These are phyloP conservation scores for Scolopax mira DNA, from an alignment of 2,113 vertebrate genomes.

Conservation along the genomic window DNA sequence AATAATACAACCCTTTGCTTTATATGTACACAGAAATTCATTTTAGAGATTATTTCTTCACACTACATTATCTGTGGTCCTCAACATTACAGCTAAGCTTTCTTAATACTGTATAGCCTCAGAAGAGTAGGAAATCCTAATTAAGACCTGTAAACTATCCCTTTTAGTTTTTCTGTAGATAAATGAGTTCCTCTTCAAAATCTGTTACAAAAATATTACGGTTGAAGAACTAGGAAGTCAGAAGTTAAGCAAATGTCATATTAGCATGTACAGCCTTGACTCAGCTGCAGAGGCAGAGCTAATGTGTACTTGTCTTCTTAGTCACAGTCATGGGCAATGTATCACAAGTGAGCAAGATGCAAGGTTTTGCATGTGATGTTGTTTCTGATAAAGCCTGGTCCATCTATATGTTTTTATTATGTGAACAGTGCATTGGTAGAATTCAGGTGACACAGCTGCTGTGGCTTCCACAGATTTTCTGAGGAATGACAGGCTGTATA, in stretches of 20 bases:
- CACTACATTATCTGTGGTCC: neutral
- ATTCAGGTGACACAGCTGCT: neutral
- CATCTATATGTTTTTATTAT: neutral
- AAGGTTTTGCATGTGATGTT: neutral
- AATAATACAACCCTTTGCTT: neutral
- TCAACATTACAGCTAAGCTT: neutral
- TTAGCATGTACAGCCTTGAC: conserved; percentile 16
- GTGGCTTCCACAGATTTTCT: neutral
- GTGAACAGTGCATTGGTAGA: neutral
- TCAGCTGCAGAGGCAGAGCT: neutral
- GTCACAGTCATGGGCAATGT: neutral
- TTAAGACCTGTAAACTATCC: neutral
- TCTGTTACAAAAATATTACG: neutral
- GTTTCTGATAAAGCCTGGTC: neutral
- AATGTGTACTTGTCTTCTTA: neutral
- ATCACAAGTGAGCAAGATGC: neutral
- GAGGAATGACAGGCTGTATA: neutral
- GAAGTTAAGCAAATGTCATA: conserved; percentile 30
- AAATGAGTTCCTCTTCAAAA: conserved; percentile 11
- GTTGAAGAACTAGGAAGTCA: neutral
- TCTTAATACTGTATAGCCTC: neutral
- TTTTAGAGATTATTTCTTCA: neutral
- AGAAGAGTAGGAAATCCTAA: neutral
- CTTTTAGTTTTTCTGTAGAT: neutral
- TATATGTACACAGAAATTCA: neutral